Conservation (phyloP, 2,888 invertebrate genomes). For the Diplazon laetatorius region DNA sequence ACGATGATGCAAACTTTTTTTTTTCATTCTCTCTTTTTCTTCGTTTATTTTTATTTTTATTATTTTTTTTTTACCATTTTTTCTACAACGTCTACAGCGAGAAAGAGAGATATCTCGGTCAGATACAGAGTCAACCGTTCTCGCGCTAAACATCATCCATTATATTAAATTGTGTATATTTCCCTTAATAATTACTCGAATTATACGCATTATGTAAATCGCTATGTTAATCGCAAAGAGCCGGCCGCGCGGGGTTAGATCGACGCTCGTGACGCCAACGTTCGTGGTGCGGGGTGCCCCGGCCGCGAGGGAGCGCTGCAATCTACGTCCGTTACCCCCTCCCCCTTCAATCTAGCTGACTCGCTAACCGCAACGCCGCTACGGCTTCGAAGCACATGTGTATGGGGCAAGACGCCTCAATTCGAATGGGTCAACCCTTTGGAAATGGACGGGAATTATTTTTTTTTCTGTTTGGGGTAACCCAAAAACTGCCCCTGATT, state of each 20-base stretch:
- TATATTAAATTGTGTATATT: conserved; percentile 82
- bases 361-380: background rate
- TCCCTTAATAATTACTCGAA: conserved; percentile 82
- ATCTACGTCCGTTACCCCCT: background rate
- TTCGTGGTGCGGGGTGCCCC: background rate
- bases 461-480: no score
- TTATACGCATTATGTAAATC: conserved; percentile 82
- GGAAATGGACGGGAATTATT: no score
- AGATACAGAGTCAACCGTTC: conserved; percentile 72
- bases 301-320: background rate
- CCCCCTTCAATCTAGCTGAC: background rate
- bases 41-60: no score
- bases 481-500: no score
- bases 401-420: no score
- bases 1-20: conserved; percentile 6
- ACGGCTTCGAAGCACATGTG: no score
- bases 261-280: background rate
- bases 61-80: background rate
- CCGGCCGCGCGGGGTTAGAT: conserved; percentile 45
- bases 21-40: no score
- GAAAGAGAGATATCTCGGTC: conserved; percentile 69
- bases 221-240: conserved; percentile 78
- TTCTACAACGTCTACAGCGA: conserved; percentile 17
- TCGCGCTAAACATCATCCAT: conserved; percentile 79
- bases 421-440: no score